Base-by-base conservation (phyloP, 2,797 vertebrate species). In the Lacerta viridis region DNA sequence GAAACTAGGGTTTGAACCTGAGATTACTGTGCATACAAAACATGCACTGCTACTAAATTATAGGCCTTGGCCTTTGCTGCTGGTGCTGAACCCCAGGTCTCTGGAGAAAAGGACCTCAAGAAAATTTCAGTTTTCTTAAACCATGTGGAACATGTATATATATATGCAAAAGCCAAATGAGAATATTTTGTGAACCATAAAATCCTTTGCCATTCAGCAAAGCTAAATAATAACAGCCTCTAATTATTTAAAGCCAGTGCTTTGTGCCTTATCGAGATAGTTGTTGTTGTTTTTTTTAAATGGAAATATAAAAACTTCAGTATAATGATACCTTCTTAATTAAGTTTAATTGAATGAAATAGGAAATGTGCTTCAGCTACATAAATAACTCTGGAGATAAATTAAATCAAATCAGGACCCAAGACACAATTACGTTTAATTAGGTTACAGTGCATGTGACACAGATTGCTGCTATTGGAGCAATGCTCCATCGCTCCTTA, bases 261-360 rank as follows among this genome's bases (percentile, higher is more conserved):
- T 71, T 71, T 87, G 36, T 7, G 15, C 7, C 1, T 41, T 92
- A 80, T 76, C 11, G 55, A 84, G 75, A n/a, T 55, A 55, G 50
- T 13, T 55, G 68, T 83, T 83, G 66, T 36, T 72, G 4, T 27
- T 36, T 50, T 83, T 83, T 33, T 17, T 17, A 59, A 50, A 36
- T 88, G 3, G 87, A 91, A 93, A 85, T 18, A 88, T 72, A 75
- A 33, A 86, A 85, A 43, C 2, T 69, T 90, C 66, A 59, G 36
- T 20, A 7, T 41, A 50, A 13, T 78, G 76, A 9, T 86, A 43
- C 55, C 66, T 88, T 0, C 88, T 90, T 89, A 86, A 82, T 87
- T 88, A 89, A 78, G 7, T 91, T 88, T 80, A 91, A 80, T 11
- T 59, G 68, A 86, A 90, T 85, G 88, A 93, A 90, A 90, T 74